Evolutionary conservation across 2,888 invertebrate genomes (phyloP).

Genomic region (Drosophila austrosaltans): DNA sequence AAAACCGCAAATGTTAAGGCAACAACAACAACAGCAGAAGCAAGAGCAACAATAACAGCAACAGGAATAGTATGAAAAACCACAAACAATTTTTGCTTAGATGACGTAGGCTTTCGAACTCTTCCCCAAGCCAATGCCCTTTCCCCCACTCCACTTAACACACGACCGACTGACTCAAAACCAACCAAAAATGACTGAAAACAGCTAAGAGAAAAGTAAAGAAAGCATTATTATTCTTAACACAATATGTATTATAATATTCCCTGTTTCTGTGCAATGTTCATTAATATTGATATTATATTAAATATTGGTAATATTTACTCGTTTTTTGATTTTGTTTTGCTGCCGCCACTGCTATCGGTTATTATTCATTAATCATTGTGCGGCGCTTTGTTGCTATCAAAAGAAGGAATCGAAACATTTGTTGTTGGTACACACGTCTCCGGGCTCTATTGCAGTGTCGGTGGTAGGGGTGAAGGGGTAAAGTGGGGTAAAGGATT

Average conservation of each 20-base stretch:
- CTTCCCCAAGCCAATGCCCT: not conserved
- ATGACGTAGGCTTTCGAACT: slow-evolving; percentile 4
- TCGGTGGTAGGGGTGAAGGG: not conserved
- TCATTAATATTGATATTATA: not conserved
- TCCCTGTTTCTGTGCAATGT: not conserved
- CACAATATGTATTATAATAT: not conserved
- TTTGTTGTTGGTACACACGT: slow-evolving; percentile 3
- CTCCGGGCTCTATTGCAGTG: not conserved
- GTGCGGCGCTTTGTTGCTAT: not conserved
- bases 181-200: not conserved
- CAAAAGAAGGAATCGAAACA: not conserved
- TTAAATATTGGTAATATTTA: not conserved
- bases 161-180: not conserved
- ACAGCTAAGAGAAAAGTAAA: not conserved
- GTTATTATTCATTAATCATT: slow-evolving; percentile 10
- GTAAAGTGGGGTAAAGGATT: not conserved
- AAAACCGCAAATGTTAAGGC: too few relatives aligned
- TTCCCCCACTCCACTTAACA: not conserved
- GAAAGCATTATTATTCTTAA: not conserved
- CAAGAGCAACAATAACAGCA: not conserved
- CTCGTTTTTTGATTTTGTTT: slow-evolving; percentile 4
- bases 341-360: not conserved
- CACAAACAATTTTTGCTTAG: slow-evolving; percentile 10
- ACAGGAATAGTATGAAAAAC: not conserved
- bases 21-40: too few relatives aligned